Percentiles rank a stretch among this genome's conserved stretches.
Evolutionary conservation across 2,797 vertebrate genomes (phyloP).

Genomic region (Acanthurus leucopareius): DNA sequence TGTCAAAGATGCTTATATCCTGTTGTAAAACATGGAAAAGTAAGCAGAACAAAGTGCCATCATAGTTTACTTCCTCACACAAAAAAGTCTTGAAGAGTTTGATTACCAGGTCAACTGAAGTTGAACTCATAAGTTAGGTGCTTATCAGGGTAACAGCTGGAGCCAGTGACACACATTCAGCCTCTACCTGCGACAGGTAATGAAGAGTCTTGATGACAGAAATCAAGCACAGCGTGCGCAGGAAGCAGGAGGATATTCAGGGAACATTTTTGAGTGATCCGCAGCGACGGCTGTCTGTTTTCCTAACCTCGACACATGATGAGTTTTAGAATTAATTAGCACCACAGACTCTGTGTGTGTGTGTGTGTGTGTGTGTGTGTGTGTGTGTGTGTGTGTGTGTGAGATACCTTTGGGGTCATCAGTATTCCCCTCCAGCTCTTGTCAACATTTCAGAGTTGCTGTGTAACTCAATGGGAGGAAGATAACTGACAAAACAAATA

Average conservation of each 20-base stretch:
- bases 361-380: constrained; percentile 7
- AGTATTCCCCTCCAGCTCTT: constrained; percentile 58
- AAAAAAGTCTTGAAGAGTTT: background rate
- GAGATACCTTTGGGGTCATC: constrained; percentile 23
- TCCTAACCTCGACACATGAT: constrained; percentile 43
- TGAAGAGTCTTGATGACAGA: constrained; percentile 52
- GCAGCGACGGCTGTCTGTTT: constrained; percentile 50
- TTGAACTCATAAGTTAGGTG: constrained; percentile 5
- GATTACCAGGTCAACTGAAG: constrained; percentile 8
- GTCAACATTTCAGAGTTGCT: constrained; percentile 59
- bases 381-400: constrained; percentile 16
- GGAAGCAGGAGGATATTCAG: constrained; percentile 18
- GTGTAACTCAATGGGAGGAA: constrained; percentile 49
- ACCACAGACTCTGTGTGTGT: constrained; percentile 15
- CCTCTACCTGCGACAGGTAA: constrained; percentile 43
- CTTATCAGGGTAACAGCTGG: constrained; percentile 31
- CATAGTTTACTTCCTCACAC: background rate
- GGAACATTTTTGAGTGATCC: constrained; percentile 32
- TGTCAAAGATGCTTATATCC: too few species aligned
- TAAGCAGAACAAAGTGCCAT: background rate
- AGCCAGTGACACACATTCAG: constrained; percentile 3
- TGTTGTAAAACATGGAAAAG: too few species aligned
- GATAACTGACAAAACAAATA: constrained; percentile 54
- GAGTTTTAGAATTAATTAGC: constrained; percentile 53
- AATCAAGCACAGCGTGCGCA: constrained; percentile 45